Percentiles rank a stretch among this genome's conserved stretches.
Conservation (phyloP, 2,888 invertebrate species). For the Clanis bilineata region DNA sequence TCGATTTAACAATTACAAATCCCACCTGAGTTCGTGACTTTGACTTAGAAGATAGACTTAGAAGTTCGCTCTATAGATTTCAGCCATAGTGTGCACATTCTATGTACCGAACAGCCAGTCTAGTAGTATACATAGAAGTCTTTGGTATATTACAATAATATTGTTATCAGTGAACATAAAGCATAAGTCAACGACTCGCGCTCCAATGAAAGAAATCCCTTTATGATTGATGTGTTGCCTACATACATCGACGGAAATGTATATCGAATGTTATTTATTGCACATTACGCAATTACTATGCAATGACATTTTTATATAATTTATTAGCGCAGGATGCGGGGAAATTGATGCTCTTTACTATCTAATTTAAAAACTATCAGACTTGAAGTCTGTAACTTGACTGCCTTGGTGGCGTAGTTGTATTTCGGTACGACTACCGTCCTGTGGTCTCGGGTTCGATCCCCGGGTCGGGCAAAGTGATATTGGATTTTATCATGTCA, state of each 20-base stretch:
- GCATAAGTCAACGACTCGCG: slow-evolving; percentile 67
- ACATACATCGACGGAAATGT: slow-evolving; percentile 40
- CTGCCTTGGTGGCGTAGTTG: background rate
- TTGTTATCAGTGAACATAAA: slow-evolving; percentile 65
- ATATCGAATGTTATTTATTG: slow-evolving; percentile 42
- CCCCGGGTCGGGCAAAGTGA: no score
- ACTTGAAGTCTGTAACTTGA: background rate
- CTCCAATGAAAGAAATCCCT: slow-evolving; percentile 57
- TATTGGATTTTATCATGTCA: no score
- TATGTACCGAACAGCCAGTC: no score
- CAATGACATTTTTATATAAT: slow-evolving; percentile 10
- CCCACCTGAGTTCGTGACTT: no score
- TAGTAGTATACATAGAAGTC: no score
- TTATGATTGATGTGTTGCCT: slow-evolving; percentile 44
- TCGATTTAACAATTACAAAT: no score
- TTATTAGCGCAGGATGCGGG: slow-evolving; percentile 8
- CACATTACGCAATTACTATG: slow-evolving; percentile 37
- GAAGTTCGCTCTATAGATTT: no score
- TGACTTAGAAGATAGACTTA: no score
- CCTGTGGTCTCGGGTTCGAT: no score
- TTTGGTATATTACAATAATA: slow-evolving; percentile 62
- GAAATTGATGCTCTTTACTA: background rate
- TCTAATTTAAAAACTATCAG: background rate
- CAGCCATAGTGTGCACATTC: no score
- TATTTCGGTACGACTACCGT: no score